Conservation (phyloP, 2,113 vertebrate genomes). For the Thermophis baileyi region DNA sequence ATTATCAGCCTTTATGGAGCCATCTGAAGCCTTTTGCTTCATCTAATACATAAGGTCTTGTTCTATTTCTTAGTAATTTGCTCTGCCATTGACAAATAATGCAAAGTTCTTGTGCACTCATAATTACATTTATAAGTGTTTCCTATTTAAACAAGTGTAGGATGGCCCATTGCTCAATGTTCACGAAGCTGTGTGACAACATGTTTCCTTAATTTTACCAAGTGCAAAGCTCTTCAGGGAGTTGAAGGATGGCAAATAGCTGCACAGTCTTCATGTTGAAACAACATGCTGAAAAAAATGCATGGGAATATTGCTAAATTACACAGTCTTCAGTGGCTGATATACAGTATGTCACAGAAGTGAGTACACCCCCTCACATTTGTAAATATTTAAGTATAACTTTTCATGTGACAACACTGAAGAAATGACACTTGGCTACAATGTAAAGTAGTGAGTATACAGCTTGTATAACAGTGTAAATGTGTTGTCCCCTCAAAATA, state of each 20-base stretch:
- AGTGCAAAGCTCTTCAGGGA: not conserved
- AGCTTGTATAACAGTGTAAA: no score
- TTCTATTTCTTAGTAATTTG: not conserved
- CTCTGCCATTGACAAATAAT: not conserved
- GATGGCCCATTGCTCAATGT: not conserved
- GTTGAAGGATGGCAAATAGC: not conserved
- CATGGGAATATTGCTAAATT: not conserved
- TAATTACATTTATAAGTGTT: not conserved
- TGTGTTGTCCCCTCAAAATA: no score
- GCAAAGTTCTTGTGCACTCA: not conserved
- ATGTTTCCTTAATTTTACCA: not conserved
- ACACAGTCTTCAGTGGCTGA: not conserved
- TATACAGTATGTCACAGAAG: no score
- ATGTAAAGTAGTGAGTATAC: no score
- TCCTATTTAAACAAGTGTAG: not conserved
- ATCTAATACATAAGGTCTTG: not conserved
- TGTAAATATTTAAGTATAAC: no score
- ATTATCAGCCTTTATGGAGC: not conserved
- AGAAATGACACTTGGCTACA: no score
- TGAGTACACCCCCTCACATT: no score
- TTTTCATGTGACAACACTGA: no score
- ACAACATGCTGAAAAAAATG: not conserved
- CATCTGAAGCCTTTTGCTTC: not conserved
- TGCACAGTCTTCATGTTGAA: not conserved
- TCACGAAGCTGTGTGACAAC: not conserved